These are phyloP conservation scores for Lysiphlebus fabarum DNA, from an alignment of 1,140 invertebrate species.

Conservation along the genomic window DNA sequence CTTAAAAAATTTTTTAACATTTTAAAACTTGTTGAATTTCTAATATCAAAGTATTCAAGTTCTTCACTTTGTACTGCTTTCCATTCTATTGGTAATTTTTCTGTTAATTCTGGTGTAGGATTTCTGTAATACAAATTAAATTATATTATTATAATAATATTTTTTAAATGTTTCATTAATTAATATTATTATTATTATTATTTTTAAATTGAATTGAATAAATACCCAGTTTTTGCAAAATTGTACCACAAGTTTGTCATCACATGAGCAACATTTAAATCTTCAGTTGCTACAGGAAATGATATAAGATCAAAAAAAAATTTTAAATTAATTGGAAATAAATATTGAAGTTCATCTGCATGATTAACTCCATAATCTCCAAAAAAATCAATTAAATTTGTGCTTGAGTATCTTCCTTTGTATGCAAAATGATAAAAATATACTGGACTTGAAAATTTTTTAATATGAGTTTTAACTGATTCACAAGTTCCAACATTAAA, in stretches of 20 bases:
- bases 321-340: constrained; percentile 64
- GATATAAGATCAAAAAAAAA: constrained; percentile 50
- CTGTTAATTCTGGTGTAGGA: constrained; percentile 50
- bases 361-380: constrained; percentile 68
- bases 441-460: constrained; percentile 48
- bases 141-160: too few relatives aligned
- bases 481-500: constrained; percentile 59
- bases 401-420: constrained; percentile 62
- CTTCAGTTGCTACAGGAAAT: constrained; percentile 45
- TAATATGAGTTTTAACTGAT: constrained; percentile 56
- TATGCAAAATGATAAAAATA: constrained; percentile 68
- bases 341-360: constrained; percentile 69
- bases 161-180: too few relatives aligned
- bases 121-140: constrained; percentile 45
- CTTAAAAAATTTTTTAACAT: constrained; percentile 47
- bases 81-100: constrained; percentile 49
- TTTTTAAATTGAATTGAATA: not conserved
- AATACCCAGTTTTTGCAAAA: constrained; percentile 67
- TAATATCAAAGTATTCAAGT: constrained; percentile 54
- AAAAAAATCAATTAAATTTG: constrained; percentile 59
- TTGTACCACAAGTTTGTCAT: constrained; percentile 66
- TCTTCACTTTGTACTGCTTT: constrained; percentile 46
- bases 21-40: constrained; percentile 33
- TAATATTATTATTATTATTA: too few relatives aligned
- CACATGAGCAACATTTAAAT: constrained; percentile 54